Evolutionary conservation across 2,888 invertebrate species (phyloP).

Genomic region (Standfussiana lucernea): DNA sequence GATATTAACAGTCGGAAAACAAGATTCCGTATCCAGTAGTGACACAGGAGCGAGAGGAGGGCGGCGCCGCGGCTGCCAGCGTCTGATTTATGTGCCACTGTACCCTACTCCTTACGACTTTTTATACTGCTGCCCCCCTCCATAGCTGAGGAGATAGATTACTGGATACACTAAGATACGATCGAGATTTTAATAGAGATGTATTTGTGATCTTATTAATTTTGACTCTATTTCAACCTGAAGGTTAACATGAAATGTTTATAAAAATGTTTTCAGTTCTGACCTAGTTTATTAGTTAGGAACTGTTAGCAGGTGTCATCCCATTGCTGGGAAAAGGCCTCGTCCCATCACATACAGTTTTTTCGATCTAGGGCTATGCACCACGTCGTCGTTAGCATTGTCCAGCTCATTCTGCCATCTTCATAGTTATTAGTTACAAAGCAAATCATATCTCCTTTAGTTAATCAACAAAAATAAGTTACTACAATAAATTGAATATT

Average conservation of each 20-base stretch:
- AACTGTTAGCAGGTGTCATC: not conserved
- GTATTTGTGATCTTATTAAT: not conserved
- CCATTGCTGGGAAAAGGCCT: not conserved
- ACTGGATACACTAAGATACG: slow-evolving; percentile 42
- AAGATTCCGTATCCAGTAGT: slow-evolving; percentile 21
- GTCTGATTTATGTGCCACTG: slow-evolving; percentile 69
- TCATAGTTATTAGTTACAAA: not conserved
- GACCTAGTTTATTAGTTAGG: not conserved
- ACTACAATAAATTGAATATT: not conserved
- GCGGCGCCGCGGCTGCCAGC: slow-evolving; percentile 59
- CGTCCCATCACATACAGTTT: not conserved
- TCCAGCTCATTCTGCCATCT: not conserved
- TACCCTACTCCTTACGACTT: slow-evolving; percentile 68
- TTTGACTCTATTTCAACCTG: not conserved
- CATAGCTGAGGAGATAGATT: slow-evolving; percentile 4
- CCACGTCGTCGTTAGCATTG: not conserved
- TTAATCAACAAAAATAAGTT: not conserved
- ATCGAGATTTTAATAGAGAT: not conserved
- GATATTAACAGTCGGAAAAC: slow-evolving; percentile 21
- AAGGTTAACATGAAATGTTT: not conserved
- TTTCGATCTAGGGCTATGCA: not conserved
- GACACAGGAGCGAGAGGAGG: not conserved
- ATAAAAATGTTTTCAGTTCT: not conserved
- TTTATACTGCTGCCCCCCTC: slow-evolving; percentile 64
- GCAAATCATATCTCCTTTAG: not conserved